Percentiles rank a stretch among this genome's conserved stretches.
Conservation (phyloP, 92 coral and sea anemone species). For the Blastomussa wellsi region DNA sequence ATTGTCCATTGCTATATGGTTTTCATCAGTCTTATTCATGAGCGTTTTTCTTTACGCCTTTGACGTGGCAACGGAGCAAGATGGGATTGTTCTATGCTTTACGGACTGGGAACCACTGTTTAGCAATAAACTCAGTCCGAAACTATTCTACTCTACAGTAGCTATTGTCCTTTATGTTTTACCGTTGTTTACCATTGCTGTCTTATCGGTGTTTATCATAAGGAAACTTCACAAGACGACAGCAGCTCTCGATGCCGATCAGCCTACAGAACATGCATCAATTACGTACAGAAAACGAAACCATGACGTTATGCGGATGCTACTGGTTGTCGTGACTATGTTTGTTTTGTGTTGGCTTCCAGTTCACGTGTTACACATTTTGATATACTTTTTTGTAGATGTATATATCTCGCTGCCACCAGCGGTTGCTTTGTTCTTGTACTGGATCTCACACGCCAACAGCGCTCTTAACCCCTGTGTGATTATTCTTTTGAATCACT, state of each 20-base stretch:
- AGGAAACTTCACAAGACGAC: slow-evolving; percentile 32
- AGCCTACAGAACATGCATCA: not conserved
- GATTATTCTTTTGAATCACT: slow-evolving; percentile 47
- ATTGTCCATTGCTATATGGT: slow-evolving; percentile 43
- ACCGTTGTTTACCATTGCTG: slow-evolving; percentile 37
- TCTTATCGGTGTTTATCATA: slow-evolving; percentile 39
- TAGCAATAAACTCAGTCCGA: slow-evolving; percentile 31
- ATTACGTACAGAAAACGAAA: not conserved
- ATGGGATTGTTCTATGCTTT: slow-evolving; percentile 31
- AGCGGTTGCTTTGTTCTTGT: slow-evolving; percentile 28
- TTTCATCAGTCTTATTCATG: slow-evolving; percentile 39
- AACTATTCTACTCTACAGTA: slow-evolving; percentile 40
- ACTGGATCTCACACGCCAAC: slow-evolving; percentile 66
- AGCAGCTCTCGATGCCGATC: not conserved
- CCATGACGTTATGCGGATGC: slow-evolving; percentile 45
- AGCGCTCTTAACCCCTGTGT: slow-evolving; percentile 65
- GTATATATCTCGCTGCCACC: slow-evolving; percentile 37
- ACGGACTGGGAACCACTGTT: slow-evolving; percentile 46
- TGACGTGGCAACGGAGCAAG: not conserved
- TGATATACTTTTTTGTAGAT: slow-evolving; percentile 33
- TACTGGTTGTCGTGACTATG: slow-evolving; percentile 42
- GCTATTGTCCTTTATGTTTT: slow-evolving; percentile 43
- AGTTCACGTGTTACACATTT: slow-evolving; percentile 56
- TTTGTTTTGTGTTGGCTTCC: slow-evolving; percentile 68
- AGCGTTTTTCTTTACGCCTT: slow-evolving; percentile 32